phyloP scores from a whole-genome alignment of 2,113 vertebrate genomes.

The Elephantulus edwardii region DNA sequence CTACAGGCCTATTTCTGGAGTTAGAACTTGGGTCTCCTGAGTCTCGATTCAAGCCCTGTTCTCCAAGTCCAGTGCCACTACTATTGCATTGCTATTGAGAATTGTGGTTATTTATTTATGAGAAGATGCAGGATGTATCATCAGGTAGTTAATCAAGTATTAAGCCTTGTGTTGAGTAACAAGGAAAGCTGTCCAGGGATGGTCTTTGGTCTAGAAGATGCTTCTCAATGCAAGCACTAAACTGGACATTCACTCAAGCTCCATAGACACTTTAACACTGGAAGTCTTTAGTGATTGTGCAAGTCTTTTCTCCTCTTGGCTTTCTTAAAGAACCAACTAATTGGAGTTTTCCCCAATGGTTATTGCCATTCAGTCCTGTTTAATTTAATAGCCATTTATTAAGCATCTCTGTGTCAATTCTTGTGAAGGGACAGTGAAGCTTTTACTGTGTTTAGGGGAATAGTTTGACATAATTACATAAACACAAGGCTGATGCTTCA shows the following conservation, averaged over 20 bases:
- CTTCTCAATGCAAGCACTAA: neutral
- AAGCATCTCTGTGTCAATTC: neutral
- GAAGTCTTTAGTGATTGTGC: neutral
- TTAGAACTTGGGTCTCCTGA: neutral
- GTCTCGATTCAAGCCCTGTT: neutral
- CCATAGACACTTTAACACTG: neutral
- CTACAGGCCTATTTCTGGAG: constrained; percentile 22
- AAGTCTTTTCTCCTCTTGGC: neutral
- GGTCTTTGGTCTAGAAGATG: neutral
- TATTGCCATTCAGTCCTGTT: neutral
- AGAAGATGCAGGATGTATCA: neutral
- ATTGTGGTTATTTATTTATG: constrained; percentile 30
- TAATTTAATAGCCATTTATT: neutral
- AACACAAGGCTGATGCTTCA: neutral
- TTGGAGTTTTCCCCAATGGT: neutral
- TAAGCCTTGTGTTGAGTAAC: neutral
- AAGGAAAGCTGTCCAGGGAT: neutral
- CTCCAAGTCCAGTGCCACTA: neutral
- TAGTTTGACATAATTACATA: neutral
- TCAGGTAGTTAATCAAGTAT: neutral
- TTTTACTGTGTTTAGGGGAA: neutral
- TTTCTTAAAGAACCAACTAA: neutral
- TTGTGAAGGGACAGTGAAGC: neutral
- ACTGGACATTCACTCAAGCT: neutral
- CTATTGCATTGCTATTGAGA: neutral